These are phyloP conservation scores for Chelonia mydas DNA, from an alignment of 2,797 vertebrate species.

Conservation along the genomic window DNA sequence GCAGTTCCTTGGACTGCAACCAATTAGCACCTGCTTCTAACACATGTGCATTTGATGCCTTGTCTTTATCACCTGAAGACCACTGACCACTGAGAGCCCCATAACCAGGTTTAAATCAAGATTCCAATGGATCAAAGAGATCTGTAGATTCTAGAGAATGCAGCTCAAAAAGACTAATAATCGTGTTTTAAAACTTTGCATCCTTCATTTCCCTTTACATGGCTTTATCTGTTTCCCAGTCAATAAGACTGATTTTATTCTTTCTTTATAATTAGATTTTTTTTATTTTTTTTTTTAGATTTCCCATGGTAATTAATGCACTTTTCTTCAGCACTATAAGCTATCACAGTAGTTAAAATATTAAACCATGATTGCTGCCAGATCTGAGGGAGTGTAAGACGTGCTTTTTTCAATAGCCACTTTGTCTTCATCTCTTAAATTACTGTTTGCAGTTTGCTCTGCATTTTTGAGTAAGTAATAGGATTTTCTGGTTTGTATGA, in stretches of 20 bases:
- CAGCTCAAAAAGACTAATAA: slow-evolving; percentile 41
- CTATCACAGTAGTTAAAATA: slow-evolving; percentile 67
- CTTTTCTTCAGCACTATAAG: slow-evolving; percentile 65
- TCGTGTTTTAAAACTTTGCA: slow-evolving; percentile 45
- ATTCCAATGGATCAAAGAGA: neutral
- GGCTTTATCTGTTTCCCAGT: slow-evolving; percentile 69
- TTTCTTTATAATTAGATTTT: slow-evolving; percentile 53
- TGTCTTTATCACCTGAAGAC: neutral
- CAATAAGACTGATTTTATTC: slow-evolving; percentile 72
- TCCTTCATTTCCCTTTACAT: slow-evolving; percentile 53
- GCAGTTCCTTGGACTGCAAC: neutral
- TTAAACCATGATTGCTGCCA: slow-evolving; percentile 68
- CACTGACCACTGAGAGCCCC: neutral
- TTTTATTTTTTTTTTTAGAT: slow-evolving; percentile 21
- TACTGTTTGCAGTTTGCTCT: slow-evolving; percentile 54
- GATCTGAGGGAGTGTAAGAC: slow-evolving; percentile 54
- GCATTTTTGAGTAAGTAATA: slow-evolving; percentile 70
- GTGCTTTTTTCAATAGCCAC: slow-evolving; percentile 54
- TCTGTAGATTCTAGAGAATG: neutral
- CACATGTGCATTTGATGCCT: neutral
- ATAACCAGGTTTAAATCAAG: slow-evolving; percentile 19
- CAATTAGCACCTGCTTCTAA: slow-evolving; percentile 46
- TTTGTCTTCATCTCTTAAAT: slow-evolving; percentile 73
- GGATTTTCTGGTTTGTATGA: slow-evolving; percentile 65
- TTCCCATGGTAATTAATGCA: slow-evolving; percentile 71